phyloP scores from a whole-genome alignment of 1,140 invertebrate species.

The Thaumatotibia leucotreta region DNA sequence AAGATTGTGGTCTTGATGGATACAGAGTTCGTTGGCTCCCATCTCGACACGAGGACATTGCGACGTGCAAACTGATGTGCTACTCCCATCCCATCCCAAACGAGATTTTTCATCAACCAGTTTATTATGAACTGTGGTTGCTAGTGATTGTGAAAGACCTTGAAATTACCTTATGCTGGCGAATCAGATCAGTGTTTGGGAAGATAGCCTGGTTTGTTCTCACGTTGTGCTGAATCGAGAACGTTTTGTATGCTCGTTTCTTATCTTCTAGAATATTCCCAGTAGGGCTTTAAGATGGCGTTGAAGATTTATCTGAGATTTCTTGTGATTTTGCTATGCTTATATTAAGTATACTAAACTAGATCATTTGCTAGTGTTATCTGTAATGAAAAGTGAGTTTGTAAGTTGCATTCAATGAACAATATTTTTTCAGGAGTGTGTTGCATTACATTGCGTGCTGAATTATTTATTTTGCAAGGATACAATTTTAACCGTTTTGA shows the following conservation, averaged over 20 bases:
- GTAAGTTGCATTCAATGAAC: too few species aligned
- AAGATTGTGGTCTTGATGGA: not conserved
- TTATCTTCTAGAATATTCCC: not conserved
- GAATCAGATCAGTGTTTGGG: not conserved
- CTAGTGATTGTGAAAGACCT: not conserved
- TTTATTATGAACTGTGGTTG: not conserved
- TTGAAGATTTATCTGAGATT: not conserved
- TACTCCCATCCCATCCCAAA: not conserved
- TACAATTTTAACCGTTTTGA: too few species aligned
- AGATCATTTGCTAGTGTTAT: too few species aligned
- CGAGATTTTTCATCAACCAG: not conserved
- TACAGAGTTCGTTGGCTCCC: not conserved
- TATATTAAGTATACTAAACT: too few species aligned
- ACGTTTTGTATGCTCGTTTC: not conserved
- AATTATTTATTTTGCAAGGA: too few species aligned
- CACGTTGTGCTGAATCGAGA: not conserved
- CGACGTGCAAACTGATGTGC: not conserved
- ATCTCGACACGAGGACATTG: not conserved
- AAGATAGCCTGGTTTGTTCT: not conserved
- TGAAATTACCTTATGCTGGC: not conserved
- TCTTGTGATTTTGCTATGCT: not conserved
- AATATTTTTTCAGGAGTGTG: too few species aligned
- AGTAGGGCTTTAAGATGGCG: not conserved
- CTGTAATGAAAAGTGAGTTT: too few species aligned
- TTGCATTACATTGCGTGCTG: too few species aligned